Percentiles rank a stretch among this genome's conserved stretches.
Conservation (phyloP, 2,888 invertebrate genomes). For the Drymonia ruficornis region DNA sequence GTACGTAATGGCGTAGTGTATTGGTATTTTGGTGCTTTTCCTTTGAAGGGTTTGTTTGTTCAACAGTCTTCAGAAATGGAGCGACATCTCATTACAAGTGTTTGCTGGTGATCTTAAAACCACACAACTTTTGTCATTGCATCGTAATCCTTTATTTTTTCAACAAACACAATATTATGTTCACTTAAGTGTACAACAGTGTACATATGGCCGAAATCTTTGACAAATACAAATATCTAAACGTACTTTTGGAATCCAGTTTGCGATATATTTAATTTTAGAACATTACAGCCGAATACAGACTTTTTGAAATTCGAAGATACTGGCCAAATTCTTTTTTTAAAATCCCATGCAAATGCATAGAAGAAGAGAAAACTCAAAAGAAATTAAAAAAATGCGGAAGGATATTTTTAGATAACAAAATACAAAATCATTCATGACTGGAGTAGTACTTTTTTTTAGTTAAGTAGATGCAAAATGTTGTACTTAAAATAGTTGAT, state of each 20-base stretch:
- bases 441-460: no score
- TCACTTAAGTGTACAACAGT: constrained; percentile 9
- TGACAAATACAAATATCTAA: constrained; percentile 13
- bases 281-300: not conserved
- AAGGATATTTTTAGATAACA: no score
- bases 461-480: no score
- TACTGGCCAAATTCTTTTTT: not conserved
- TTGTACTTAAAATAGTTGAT: no score
- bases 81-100: constrained; percentile 1
- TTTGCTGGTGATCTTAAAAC: constrained; percentile 5
- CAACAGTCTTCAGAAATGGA: not conserved
- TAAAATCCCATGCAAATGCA: no score
- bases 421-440: no score
- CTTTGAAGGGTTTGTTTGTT: not conserved
- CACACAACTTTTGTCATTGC: not conserved
- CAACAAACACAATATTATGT: constrained; percentile 15
- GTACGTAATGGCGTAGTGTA: no score
- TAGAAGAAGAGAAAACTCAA: no score
- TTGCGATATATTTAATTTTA: not conserved
- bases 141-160: constrained; percentile 17
- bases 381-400: no score
- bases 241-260: constrained; percentile 8
- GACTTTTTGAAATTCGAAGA: not conserved
- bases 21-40: not conserved
- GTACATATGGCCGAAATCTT: constrained; percentile 6